Percentiles rank a stretch among this genome's conserved stretches.
These are phyloP conservation scores for Vesta saturnalis DNA, from an alignment of 2,888 invertebrate genomes.

Conservation along the genomic window DNA sequence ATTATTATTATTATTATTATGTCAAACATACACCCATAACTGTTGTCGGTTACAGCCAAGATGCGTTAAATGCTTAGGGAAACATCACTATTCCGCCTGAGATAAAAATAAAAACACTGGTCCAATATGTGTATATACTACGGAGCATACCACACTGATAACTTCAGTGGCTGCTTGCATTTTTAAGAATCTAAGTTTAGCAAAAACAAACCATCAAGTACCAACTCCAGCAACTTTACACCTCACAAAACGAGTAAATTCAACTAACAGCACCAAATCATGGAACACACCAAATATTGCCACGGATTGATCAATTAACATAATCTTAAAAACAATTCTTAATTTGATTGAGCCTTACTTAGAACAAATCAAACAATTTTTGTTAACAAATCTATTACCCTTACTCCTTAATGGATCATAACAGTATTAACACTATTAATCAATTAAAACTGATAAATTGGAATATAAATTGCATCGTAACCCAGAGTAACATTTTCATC, in stretches of 20 bases:
- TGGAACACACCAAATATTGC: too few species aligned
- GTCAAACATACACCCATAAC: background rate
- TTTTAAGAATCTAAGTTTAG: too few species aligned
- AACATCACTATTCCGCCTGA: constrained; percentile 12
- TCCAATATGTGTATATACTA: background rate
- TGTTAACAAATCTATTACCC: constrained; percentile 15
- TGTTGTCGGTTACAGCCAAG: background rate
- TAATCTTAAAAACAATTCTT: constrained; percentile 9
- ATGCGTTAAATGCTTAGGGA: constrained; percentile 7
- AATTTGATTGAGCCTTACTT: background rate
- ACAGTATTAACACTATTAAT: constrained; percentile 11
- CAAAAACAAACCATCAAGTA: background rate
- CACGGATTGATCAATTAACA: too few species aligned
- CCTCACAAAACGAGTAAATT: constrained; percentile 1
- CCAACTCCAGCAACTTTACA: background rate
- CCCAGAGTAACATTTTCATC: constrained; percentile 12
- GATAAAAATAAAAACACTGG: background rate
- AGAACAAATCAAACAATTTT: constrained; percentile 7
- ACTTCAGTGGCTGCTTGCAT: background rate
- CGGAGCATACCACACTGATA: background rate
- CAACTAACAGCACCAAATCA: too few species aligned
- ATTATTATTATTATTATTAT: too few species aligned
- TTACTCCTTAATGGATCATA: constrained; percentile 15
- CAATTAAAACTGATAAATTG: constrained; percentile 3
- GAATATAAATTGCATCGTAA: background rate